Evolutionary conservation across 2,888 invertebrate species (phyloP), one percentile per base, ranked within the genome.

Genomic region (Frankliniella intonsa): DNA sequence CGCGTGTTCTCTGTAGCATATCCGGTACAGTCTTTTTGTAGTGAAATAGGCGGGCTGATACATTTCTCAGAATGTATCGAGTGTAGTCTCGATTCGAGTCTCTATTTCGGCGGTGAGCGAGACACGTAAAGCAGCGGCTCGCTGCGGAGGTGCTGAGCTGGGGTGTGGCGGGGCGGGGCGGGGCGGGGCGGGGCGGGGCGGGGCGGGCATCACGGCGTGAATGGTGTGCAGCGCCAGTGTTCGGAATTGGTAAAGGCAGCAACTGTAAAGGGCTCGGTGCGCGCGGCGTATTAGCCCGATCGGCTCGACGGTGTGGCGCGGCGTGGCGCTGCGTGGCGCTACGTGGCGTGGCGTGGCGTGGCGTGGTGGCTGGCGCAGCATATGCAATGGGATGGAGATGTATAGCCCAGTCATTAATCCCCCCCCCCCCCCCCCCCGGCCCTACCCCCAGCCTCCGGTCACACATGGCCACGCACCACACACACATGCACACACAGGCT

Each of bases 341-440:
- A 11, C 14, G 17, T 17, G 55, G 55, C 55, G 55, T 51, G 12
- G 2, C 55, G n/a, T 17, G 55, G 55, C 55, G 19, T 9, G 51
- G 55, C 55, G 17, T 2, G 55, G 14, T 8, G 55, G 55, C 55
- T 22, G 22, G 69, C 19, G 69, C 69, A 69, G 69, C 69, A 69
- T 69, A 69, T 69, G 69, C 69, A 69, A 69, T 69, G 69, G n/a
- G 69, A 69, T 69, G 69, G 69, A 69, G 69, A 69, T 69, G 69
- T 22, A 69, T 69, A 22, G 69, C 69, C 11, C n/a, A 69, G 69
- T 19, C 69, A 69, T 69, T 69, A 69, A 69, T 69, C 69, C 69
- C 69, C 11, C 38, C 38, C 38, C 38, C 5, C 38, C 38, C 38
- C 5, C 5, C 38, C 5, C 38, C 38, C 38, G 2, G 2, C 38